These are phyloP conservation scores for Sphinx pinastri DNA, from an alignment of 2,888 invertebrate species.

Conservation along the genomic window DNA sequence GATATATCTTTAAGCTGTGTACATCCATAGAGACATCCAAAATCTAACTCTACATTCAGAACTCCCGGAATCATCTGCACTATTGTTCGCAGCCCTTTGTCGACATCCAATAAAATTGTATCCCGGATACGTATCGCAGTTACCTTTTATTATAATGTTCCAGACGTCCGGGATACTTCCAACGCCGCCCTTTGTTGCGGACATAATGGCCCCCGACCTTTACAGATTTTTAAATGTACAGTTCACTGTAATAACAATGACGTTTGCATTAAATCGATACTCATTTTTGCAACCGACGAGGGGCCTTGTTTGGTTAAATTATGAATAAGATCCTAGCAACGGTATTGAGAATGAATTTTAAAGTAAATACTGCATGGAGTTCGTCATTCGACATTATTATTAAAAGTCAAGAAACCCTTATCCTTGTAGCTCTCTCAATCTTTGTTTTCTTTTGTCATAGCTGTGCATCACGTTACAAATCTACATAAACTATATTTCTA, in stretches of 20 bases:
- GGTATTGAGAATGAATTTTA: too few species aligned
- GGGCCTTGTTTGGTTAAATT: too few species aligned
- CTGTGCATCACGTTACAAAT: too few species aligned
- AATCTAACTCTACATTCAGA: background rate
- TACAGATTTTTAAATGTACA: conserved; percentile 69
- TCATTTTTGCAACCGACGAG: background rate
- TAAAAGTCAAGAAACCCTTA: too few species aligned
- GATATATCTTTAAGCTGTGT: too few species aligned
- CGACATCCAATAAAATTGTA: conserved; percentile 81
- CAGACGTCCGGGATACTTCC: conserved; percentile 74
- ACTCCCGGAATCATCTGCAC: conserved; percentile 12
- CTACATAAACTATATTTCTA: too few species aligned
- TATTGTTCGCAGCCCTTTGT: conserved; percentile 54
- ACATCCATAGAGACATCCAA: background rate
- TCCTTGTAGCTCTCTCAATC: too few species aligned
- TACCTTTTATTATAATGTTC: conserved; percentile 82
- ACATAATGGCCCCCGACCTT: conserved; percentile 73
- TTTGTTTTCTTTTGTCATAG: too few species aligned
- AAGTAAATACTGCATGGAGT: too few species aligned
- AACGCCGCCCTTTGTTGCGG: conserved; percentile 68
- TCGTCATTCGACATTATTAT: too few species aligned
- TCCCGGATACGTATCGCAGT: conserved; percentile 80
- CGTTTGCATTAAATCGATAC: conserved; percentile 14
- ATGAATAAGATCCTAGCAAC: background rate
- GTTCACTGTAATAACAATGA: conserved; percentile 38